Evolutionary conservation across 2,888 invertebrate genomes (phyloP), one percentile per base, ranked within the genome.

Genomic region (Acleris literana): DNA sequence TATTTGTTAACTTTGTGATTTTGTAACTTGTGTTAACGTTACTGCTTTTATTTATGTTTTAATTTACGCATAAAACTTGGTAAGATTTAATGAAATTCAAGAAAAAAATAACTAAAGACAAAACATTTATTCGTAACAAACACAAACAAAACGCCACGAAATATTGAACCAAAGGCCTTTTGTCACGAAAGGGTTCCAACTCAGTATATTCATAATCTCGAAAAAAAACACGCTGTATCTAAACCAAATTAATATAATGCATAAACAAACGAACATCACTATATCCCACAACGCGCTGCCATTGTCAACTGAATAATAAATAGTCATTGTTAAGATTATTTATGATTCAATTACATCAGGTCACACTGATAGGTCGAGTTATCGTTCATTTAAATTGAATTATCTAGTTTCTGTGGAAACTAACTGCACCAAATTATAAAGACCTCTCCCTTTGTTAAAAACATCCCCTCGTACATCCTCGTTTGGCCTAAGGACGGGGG

Each of bases 301-400:
- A 64, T 51, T 61, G 46, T 61, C 56, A 46, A 22, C 58, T 56
- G 33, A 43, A 56, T 46, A 65, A 61, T 55, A 65, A 56, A 65
- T 56, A 22, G 55, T 20, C 16, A 60, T 55, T 55, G 55, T 51
- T 51, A 51, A 56, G 33, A 55, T 61, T 56, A 61, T 65, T 61
- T 51, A 65, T 22, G 65, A 61, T 52, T 61, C 65, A 65, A 65
- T 65, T 65, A 56, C 52, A 55, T 63, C 39, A 54, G 65, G 51
- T 61, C 65, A 56, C 61, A 43, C 51, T 61, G 65, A 60, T 61
- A 61, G 29, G 7, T 33, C 22, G 39, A 20, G 60, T 52, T 56
- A 55, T 56, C 33, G 56, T 56, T 61, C 22, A 61, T 61, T 65
- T 61, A 52, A 61, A 56, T 65, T 65, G 65, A 65, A 61, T 61